phyloP scores from a whole-genome alignment of 2,113 vertebrate genomes.

The Conger conger region DNA sequence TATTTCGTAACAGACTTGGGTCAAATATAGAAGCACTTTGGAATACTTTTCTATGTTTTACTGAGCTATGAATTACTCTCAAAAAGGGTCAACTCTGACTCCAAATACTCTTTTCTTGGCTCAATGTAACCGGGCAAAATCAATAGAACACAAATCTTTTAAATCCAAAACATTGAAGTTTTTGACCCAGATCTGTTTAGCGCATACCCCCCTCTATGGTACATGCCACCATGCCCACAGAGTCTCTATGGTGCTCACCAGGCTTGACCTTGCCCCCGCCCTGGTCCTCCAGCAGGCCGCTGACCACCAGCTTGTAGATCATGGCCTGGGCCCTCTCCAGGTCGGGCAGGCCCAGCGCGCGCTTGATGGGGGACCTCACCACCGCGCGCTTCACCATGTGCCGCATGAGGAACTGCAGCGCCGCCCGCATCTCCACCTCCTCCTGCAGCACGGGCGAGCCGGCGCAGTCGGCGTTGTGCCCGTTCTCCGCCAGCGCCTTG shows the following conservation, averaged over 20 bases:
- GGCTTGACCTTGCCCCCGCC: constrained; percentile 76
- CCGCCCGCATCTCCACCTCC: constrained; percentile 88
- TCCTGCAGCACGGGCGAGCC: constrained; percentile 83
- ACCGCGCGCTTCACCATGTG: constrained; percentile 97
- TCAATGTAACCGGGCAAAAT: no score
- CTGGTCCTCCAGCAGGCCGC: constrained; percentile 87
- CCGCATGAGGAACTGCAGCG: constrained; percentile 94
- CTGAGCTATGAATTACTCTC: no score
- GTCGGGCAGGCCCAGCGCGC: constrained; percentile 87
- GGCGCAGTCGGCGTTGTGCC: constrained; percentile 88
- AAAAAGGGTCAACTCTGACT: no score
- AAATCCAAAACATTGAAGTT: no score
- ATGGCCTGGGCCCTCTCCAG: constrained; percentile 92
- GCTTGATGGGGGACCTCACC: constrained; percentile 93
- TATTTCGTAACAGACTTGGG: no score
- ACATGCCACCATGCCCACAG: neutral
- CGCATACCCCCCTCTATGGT: neutral
- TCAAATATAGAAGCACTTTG: no score
- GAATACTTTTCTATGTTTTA: no score
- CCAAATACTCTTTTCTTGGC: no score
- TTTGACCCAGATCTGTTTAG: no score
- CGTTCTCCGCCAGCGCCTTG: constrained; percentile 84
- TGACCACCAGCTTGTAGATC: constrained; percentile 94
- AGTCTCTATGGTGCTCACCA: constrained; percentile 60
- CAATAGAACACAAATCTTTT: no score